A percentile compares a stretch with the other conserved stretches of the same genome.
Evolutionary conservation across 2,113 vertebrate genomes (phyloP).

Genomic region (Stegastes partitus): DNA sequence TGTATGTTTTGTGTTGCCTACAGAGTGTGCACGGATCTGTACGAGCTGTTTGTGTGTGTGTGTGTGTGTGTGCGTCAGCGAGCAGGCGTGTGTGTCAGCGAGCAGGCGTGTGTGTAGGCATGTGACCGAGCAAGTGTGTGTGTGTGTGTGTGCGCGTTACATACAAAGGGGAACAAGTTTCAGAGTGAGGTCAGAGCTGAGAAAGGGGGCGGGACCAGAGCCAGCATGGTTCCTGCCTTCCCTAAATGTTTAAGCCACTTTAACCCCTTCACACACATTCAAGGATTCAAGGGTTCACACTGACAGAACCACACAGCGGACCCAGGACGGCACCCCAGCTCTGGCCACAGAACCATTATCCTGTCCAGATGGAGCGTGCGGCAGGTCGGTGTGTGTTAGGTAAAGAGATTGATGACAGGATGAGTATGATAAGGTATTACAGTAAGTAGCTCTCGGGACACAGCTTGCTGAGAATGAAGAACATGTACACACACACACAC

Average conservation of each 20-base stretch:
- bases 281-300: background rate
- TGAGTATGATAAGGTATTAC: slow-evolving; percentile 72
- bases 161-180: slow-evolving; percentile 69
- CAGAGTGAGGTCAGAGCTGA: slow-evolving; percentile 79
- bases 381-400: slow-evolving; percentile 47
- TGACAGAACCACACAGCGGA: slow-evolving; percentile 27
- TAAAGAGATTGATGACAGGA: slow-evolving; percentile 71
- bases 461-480: slow-evolving; percentile 48
- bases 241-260: slow-evolving; percentile 50
- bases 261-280: slow-evolving; percentile 62
- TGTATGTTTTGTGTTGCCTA: background rate
- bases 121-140: slow-evolving; percentile 22
- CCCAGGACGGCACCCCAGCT: slow-evolving; percentile 24
- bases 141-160: slow-evolving; percentile 25
- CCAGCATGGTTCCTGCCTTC: slow-evolving; percentile 64
- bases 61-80: slow-evolving; percentile 24
- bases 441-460: slow-evolving; percentile 69
- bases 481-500: slow-evolving; percentile 27
- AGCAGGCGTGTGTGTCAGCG: slow-evolving; percentile 20
- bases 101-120: slow-evolving; percentile 36
- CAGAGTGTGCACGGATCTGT: slow-evolving; percentile 35
- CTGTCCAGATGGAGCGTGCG: slow-evolving; percentile 56
- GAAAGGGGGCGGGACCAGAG: slow-evolving; percentile 74
- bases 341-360: slow-evolving; percentile 27
- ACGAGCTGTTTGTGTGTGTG: slow-evolving; percentile 1